Evolutionary conservation across 2,113 vertebrate genomes (phyloP).

Genomic region (Prochilodus magdalenae): DNA sequence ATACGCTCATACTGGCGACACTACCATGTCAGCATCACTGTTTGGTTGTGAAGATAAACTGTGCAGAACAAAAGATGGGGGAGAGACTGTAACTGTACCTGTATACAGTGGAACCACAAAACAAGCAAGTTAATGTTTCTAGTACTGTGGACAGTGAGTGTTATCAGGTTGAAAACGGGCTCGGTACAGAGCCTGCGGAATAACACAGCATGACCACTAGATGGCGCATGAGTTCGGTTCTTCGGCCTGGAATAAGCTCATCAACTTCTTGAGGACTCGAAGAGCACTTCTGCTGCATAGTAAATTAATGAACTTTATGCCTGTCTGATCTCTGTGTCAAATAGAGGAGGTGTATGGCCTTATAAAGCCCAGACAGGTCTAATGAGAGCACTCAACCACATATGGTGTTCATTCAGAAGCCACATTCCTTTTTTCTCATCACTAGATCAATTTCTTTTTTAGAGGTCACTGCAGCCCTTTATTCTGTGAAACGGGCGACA

Average conservation of each 20-base stretch:
- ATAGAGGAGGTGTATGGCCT: constrained; percentile 46
- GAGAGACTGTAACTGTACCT: too few relatives aligned
- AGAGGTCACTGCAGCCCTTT: constrained; percentile 54
- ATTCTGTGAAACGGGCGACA: constrained; percentile 39
- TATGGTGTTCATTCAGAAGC: constrained; percentile 52
- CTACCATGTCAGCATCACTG: too few relatives aligned
- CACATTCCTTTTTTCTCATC: constrained; percentile 45
- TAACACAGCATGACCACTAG: constrained; percentile 42
- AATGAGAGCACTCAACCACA: constrained; percentile 54
- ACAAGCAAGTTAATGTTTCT: too few relatives aligned
- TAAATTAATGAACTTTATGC: constrained; percentile 56
- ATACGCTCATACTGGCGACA: too few relatives aligned
- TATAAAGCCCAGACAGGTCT: constrained; percentile 47
- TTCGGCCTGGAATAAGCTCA: constrained; percentile 34
- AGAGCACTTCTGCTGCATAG: constrained; percentile 34
- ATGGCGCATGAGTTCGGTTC: constrained; percentile 48
- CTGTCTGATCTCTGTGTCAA: constrained; percentile 52
- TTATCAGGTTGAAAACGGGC: background rate
- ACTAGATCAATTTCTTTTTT: constrained; percentile 49
- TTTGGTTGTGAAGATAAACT: too few relatives aligned
- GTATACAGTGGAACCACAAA: too few relatives aligned
- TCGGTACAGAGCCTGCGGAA: background rate
- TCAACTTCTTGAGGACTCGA: constrained; percentile 41
- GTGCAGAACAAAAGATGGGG: too few relatives aligned
- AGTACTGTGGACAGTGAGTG: too few relatives aligned